phyloP scores from a whole-genome alignment of 1,140 invertebrate genomes.

The Teleogryllus occipitalis region DNA sequence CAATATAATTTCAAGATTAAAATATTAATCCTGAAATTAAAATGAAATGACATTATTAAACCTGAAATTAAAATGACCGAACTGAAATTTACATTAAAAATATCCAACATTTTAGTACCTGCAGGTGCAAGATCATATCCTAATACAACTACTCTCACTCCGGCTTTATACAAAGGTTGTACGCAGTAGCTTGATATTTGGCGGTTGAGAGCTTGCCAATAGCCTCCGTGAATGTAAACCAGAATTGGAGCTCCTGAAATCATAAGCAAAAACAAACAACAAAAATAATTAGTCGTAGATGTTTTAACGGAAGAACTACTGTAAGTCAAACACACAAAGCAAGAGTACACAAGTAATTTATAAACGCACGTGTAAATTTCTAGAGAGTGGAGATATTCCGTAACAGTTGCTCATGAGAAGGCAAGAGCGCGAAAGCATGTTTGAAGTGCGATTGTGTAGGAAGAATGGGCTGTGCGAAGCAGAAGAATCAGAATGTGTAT shows the following conservation, averaged over 20 bases:
- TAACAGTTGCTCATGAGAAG: too few species aligned
- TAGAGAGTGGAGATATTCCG: too few species aligned
- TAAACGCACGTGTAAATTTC: too few species aligned
- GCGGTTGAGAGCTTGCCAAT: slow-evolving; percentile 64
- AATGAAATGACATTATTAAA: background rate
- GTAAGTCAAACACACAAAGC: too few species aligned
- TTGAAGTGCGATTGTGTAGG: too few species aligned
- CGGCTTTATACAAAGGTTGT: slow-evolving; percentile 46
- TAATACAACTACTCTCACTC: slow-evolving; percentile 56
- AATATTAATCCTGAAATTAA: background rate
- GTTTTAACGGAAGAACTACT: too few species aligned
- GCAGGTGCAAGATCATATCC: slow-evolving; percentile 70
- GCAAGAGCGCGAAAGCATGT: too few species aligned
- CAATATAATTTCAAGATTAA: background rate
- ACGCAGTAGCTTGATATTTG: slow-evolving; percentile 55
- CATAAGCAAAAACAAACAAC: background rate
- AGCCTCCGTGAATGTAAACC: slow-evolving; percentile 74
- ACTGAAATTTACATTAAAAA: too few species aligned
- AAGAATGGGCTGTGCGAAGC: too few species aligned
- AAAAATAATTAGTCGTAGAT: background rate
- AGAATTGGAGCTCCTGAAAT: slow-evolving; percentile 58
- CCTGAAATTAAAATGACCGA: too few species aligned
- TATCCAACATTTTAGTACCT: slow-evolving; percentile 29
- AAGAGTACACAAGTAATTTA: too few species aligned
- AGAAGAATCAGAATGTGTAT: too few species aligned